These are phyloP conservation scores for Eleutherodactylus coqui DNA, from an alignment of 2,797 vertebrate genomes.

Conservation along the genomic window DNA sequence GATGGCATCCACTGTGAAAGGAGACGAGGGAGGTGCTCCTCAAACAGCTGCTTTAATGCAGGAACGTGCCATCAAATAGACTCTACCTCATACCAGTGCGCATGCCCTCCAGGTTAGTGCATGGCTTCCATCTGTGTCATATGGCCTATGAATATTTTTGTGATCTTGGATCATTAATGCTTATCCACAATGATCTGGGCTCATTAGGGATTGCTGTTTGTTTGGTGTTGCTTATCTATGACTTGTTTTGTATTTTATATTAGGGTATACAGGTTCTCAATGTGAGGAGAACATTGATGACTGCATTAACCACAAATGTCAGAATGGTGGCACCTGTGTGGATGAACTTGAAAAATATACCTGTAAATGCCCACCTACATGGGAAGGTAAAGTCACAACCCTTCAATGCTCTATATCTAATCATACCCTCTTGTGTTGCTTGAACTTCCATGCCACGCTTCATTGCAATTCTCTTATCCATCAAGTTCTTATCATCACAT, in stretches of 20 bases:
- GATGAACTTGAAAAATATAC: constrained; percentile 66
- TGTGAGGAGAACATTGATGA: constrained; percentile 71
- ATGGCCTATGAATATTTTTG: background rate
- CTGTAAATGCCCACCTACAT: constrained; percentile 69
- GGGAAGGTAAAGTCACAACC: constrained; percentile 66
- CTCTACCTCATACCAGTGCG: constrained; percentile 66
- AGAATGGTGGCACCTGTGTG: constrained; percentile 68
- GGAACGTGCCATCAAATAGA: constrained; percentile 68
- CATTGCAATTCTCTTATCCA: background rate
- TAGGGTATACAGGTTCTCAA: constrained; percentile 66
- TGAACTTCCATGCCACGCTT: background rate
- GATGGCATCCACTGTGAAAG: constrained; percentile 66
- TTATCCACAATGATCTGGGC: background rate
- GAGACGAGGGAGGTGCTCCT: constrained; percentile 63
- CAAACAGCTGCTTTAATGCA: constrained; percentile 62
- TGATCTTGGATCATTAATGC: background rate
- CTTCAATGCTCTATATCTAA: background rate
- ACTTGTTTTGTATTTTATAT: background rate
- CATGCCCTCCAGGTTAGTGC: constrained; percentile 70
- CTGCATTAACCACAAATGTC: constrained; percentile 68
- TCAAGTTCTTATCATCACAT: background rate
- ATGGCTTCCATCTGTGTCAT: background rate
- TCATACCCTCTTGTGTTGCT: background rate
- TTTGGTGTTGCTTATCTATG: background rate
- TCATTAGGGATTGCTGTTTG: background rate